Base-by-base conservation (phyloP, 2,888 invertebrate species). In the Tenthredo mesomela region DNA sequence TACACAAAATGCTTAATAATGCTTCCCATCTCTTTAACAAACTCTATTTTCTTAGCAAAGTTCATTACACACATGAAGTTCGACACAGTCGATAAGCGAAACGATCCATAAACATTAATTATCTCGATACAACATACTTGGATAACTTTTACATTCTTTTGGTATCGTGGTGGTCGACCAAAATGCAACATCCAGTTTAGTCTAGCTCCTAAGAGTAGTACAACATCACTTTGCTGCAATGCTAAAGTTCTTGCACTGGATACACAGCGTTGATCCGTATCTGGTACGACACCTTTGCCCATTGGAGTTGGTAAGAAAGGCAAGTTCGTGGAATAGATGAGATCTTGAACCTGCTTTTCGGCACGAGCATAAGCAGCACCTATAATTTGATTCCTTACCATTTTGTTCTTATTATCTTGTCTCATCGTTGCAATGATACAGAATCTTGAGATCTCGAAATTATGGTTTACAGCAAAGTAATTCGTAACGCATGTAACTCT, bases 131-230 rank as follows among this genome's bases (percentile, higher is more conserved):
- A 21, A 82, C 71, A 78, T 87, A 96, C 97, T 95, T 98, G 99
- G 89, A 99, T 97, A 87, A 99, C 94, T 94, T 98, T 98, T 5
- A 98, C 98, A 91, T 97, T 95, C 0, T 95, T 94, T 25, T 96
- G 95, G 93, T 96, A 99, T 65, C 99, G 94, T 0, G 99, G 99
- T 25, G 97, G 94, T 84, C 96, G 96, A 1, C 99, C 99, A 94
- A 99, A 99, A 94, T 99, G 99, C 86, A 99, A 95, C 94, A 99
- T 99, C 99, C 99, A 99, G 94, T 99, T 99, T 25, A 99, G 95
- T 61, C 99, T 94, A 0, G 99, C 99, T 0, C 99, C 99, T 61
- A 98, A 93, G 80, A 99, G 93, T 3, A 99, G 90, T 2, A 99
- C 95, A 0, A 98, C 97, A 93, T 99, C 99, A 0, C 98, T 97